These are phyloP conservation scores for Phaonia tiefii DNA, from an alignment of 2,888 invertebrate genomes.

Conservation along the genomic window DNA sequence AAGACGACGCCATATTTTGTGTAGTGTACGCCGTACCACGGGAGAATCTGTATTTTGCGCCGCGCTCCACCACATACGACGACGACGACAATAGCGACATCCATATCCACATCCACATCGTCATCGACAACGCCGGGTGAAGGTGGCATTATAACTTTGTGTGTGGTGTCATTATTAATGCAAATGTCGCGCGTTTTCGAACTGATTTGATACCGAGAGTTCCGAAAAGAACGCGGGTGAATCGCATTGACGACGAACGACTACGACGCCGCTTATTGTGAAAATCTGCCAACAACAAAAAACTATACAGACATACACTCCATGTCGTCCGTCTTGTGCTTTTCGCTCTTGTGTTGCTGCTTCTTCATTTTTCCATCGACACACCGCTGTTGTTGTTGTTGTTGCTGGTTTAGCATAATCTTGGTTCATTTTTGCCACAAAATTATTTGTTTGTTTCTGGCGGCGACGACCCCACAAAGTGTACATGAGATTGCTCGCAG, in stretches of 20 bases:
- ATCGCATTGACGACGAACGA: slow-evolving; percentile 44
- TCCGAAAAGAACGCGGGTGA: slow-evolving; percentile 57
- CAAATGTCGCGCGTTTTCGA: slow-evolving; percentile 68
- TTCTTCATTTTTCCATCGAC: slow-evolving; percentile 26
- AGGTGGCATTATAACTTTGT: slow-evolving; percentile 66
- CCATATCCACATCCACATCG: slow-evolving; percentile 26
- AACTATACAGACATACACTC: neutral
- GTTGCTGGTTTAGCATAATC: slow-evolving; percentile 23
- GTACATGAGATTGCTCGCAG: slow-evolving; percentile 12
- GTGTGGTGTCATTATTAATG: slow-evolving; percentile 68
- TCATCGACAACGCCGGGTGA: slow-evolving; percentile 51
- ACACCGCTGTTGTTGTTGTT: neutral
- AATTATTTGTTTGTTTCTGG: slow-evolving; percentile 30
- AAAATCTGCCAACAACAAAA: slow-evolving; percentile 43
- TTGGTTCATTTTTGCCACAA: slow-evolving; percentile 22
- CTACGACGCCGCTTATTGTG: slow-evolving; percentile 20
- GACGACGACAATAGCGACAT: slow-evolving; percentile 36
- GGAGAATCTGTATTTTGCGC: slow-evolving; percentile 35
- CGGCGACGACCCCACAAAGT: slow-evolving; percentile 31
- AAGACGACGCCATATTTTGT: slow-evolving; percentile 64
- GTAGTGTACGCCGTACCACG: slow-evolving; percentile 36
- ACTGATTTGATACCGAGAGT: slow-evolving; percentile 61
- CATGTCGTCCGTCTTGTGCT: neutral
- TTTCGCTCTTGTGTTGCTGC: neutral
- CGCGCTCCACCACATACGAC: slow-evolving; percentile 11